phyloP scores from a whole-genome alignment of 2,113 vertebrate species.

The Polyodon spathula region DNA sequence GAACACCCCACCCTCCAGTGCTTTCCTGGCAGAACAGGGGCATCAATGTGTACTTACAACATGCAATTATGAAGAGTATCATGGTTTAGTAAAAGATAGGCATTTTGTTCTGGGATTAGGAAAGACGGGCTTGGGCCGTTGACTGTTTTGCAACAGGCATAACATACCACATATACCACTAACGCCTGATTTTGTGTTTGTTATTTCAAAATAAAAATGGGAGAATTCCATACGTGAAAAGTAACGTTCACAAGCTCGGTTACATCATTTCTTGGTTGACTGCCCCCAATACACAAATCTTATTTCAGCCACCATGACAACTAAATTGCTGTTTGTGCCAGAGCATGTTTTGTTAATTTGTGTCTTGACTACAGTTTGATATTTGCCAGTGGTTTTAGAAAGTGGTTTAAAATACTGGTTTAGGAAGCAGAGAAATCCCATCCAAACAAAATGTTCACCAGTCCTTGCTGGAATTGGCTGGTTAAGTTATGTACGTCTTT shows the following conservation, averaged over 20 bases:
- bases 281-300: background rate
- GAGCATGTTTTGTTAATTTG: slow-evolving; percentile 4
- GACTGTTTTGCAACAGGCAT: too few relatives aligned
- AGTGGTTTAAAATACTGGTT: background rate
- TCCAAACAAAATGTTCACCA: too few relatives aligned
- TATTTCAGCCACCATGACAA: background rate
- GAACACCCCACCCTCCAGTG: background rate
- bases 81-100: background rate
- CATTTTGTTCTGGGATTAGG: background rate
- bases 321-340: background rate
- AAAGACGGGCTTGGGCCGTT: too few relatives aligned
- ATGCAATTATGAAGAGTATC: background rate
- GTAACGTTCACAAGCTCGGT: background rate
- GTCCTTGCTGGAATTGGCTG: too few relatives aligned
- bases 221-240: slow-evolving; percentile 1
- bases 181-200: background rate
- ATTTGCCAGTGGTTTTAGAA: background rate
- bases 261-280: background rate
- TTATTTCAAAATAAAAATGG: slow-evolving; percentile 1
- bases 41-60: background rate
- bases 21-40: background rate
- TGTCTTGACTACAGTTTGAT: background rate
- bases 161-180: too few relatives aligned
- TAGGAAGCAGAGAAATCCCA: too few relatives aligned
- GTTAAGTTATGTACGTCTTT: too few relatives aligned